phyloP scores from a whole-genome alignment of 2,113 vertebrate species.

The Toxotes jaculatrix region DNA sequence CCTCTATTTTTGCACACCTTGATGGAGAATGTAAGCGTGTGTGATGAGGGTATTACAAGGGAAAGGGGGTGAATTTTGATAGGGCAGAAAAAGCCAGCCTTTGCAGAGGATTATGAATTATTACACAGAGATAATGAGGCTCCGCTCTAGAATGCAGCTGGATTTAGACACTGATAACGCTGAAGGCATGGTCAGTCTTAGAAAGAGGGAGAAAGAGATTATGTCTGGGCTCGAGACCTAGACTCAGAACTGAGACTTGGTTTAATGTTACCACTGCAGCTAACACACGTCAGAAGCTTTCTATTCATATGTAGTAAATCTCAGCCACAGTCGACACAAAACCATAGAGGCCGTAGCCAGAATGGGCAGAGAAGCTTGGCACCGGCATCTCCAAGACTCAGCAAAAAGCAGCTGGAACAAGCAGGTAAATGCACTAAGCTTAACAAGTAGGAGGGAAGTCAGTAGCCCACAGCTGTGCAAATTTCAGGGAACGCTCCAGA shows the following conservation, averaged over 20 bases:
- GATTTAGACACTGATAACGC: slow-evolving; percentile 39
- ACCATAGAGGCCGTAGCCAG: not conserved
- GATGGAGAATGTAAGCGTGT: slow-evolving; percentile 43
- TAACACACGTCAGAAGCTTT: not conserved
- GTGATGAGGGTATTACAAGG: slow-evolving; percentile 47
- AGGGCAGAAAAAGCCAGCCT: slow-evolving; percentile 4
- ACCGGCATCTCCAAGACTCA: not conserved
- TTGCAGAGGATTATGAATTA: slow-evolving; percentile 68
- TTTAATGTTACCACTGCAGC: not conserved
- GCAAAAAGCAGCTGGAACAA: not conserved
- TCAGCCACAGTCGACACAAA: not conserved
- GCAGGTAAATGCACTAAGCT: not conserved
- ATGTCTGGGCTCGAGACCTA: not conserved
- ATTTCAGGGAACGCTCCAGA: no score
- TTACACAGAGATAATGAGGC: slow-evolving; percentile 63
- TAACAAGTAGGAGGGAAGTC: not conserved
- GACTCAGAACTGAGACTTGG: not conserved
- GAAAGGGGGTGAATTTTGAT: slow-evolving; percentile 45
- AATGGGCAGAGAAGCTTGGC: not conserved
- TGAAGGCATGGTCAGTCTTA: slow-evolving; percentile 11
- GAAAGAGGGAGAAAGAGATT: slow-evolving; percentile 21
- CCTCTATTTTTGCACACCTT: slow-evolving; percentile 19
- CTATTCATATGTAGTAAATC: not conserved
- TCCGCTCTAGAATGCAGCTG: slow-evolving; percentile 1
- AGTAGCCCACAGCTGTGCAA: no score